Conservation (phyloP, 2,113 vertebrate species). For the Bos javanicus region DNA sequence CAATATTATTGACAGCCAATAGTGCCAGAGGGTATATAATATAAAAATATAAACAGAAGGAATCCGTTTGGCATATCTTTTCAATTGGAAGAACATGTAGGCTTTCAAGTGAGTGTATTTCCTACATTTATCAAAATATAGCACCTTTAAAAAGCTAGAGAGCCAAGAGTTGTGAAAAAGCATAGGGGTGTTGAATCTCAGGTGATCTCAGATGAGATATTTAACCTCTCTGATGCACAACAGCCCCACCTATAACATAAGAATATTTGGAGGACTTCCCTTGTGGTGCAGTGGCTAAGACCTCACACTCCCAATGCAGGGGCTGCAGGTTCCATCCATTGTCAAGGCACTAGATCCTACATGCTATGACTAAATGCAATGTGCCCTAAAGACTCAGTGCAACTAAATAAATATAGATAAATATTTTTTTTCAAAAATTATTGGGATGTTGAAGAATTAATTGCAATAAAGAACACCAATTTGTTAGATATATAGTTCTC, state of each 20-base stretch:
- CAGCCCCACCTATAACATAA: background rate
- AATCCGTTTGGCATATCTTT: background rate
- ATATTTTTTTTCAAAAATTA: background rate
- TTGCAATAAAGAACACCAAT: background rate
- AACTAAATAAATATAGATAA: background rate
- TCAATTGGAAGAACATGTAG: slow-evolving; percentile 37
- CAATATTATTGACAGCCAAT: background rate
- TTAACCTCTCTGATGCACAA: background rate
- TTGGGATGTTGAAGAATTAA: background rate
- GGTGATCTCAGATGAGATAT: background rate
- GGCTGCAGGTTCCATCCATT: background rate
- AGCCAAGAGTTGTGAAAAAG: background rate
- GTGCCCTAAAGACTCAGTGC: background rate
- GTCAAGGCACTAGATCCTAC: background rate
- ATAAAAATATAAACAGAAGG: background rate
- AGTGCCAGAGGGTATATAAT: background rate
- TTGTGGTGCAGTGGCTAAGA: background rate
- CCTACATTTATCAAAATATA: background rate
- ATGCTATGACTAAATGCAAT: background rate
- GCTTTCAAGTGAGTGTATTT: background rate
- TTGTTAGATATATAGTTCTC: background rate
- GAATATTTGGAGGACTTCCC: background rate
- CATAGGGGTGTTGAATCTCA: background rate
- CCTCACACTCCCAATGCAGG: background rate
- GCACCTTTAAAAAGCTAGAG: background rate